These are phyloP conservation scores for Spinus olivaceus DNA, from an alignment of 2,797 vertebrate genomes.

Conservation along the genomic window DNA sequence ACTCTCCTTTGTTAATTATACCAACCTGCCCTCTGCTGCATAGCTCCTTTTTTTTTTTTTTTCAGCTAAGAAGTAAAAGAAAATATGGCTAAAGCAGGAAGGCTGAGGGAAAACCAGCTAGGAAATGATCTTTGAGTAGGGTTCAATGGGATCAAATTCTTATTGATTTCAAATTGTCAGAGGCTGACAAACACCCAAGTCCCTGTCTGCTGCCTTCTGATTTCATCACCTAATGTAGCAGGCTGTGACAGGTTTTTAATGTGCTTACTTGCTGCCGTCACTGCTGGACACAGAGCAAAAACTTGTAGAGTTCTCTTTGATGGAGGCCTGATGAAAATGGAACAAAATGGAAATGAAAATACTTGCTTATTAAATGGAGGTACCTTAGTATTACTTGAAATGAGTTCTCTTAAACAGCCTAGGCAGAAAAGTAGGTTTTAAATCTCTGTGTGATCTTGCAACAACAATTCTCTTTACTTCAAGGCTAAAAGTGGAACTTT, in stretches of 20 bases:
- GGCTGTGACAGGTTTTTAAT: not conserved
- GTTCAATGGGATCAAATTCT: not conserved
- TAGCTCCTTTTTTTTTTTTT: not conserved
- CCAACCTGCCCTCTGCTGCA: not conserved
- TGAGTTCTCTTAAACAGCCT: not conserved
- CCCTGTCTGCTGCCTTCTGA: not conserved
- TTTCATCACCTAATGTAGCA: constrained; percentile 3
- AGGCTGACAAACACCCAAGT: not conserved
- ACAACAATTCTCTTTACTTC: not conserved
- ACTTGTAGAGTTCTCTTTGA: not conserved
- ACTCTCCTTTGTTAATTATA: not conserved
- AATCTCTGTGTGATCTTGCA: not conserved
- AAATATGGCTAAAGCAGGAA: not conserved
- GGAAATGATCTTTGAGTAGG: not conserved
- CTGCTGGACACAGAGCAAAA: not conserved
- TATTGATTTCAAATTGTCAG: constrained; percentile 29
- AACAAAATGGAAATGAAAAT: not conserved
- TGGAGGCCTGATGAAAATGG: not conserved
- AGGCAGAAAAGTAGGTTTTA: not conserved
- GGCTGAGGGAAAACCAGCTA: not conserved
- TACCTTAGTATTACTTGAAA: not conserved
- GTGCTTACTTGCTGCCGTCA: not conserved
- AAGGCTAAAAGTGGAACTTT: not conserved
- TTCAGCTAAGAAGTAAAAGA: not conserved
- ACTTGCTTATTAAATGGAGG: not conserved